Evolutionary conservation across 2,797 vertebrate species (phyloP).

Genomic region (Geotrypetes seraphini): DNA sequence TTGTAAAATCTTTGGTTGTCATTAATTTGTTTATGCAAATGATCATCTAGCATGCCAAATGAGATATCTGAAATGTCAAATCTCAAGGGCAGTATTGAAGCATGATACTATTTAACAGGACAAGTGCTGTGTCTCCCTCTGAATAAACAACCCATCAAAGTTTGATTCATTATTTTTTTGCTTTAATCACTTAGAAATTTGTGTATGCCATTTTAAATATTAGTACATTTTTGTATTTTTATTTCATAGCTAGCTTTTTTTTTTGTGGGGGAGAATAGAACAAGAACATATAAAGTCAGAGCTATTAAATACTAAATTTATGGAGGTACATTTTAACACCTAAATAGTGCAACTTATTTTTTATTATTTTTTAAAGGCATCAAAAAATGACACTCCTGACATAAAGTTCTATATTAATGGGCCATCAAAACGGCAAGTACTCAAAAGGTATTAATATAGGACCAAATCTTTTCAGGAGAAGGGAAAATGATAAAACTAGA

Average conservation of each 20-base stretch:
- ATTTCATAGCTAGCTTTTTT: slow-evolving; percentile 16
- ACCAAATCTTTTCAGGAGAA: too few relatives aligned
- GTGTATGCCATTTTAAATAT: slow-evolving; percentile 43
- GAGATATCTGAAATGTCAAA: slow-evolving; percentile 16
- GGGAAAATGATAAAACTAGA: too few relatives aligned
- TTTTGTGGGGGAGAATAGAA: slow-evolving; percentile 33
- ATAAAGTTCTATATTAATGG: too few relatives aligned
- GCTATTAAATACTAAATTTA: too few relatives aligned
- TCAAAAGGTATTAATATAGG: too few relatives aligned
- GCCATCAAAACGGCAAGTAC: too few relatives aligned
- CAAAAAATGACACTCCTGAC: too few relatives aligned
- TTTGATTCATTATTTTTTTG: slow-evolving; percentile 11
- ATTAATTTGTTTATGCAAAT: slow-evolving; percentile 2
- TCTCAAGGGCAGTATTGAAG: slow-evolving; percentile 42
- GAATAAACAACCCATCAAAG: slow-evolving; percentile 40
- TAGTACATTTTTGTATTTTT: too few relatives aligned
- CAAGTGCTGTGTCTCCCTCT: slow-evolving; percentile 36
- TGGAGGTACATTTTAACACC: too few relatives aligned
- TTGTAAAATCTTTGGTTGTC: slow-evolving; percentile 8
- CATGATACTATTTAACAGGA: slow-evolving; percentile 38
- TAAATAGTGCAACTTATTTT: too few relatives aligned
- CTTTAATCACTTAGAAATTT: slow-evolving; percentile 27
- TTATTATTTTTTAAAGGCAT: too few relatives aligned
- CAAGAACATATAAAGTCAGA: too few relatives aligned
- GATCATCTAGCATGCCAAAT: slow-evolving; percentile 3